Base-by-base conservation (phyloP, 2,888 invertebrate genomes). In the Callimorpha dominula region DNA sequence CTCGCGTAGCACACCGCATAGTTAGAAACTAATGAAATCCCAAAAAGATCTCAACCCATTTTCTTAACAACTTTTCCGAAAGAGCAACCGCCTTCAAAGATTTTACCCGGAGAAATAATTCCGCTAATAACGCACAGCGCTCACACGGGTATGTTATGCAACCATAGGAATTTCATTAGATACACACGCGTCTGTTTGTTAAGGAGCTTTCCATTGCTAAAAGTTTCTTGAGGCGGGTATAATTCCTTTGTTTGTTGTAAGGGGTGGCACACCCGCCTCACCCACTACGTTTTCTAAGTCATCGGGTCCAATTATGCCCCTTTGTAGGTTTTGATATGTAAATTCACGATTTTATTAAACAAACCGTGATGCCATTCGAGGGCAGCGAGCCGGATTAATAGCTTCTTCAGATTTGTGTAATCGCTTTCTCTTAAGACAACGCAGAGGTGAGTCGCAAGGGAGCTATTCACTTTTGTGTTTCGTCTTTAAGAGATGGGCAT, bases 261-360 rank as follows among this genome's bases (percentile, higher is more conserved):
- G 92, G 93, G 94, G 93, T 91, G 92, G 92, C 88, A 84, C 89
- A 82, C 92, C 92, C 90, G 86, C 87, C 87, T 91, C 94, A 89
- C 94, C 95, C 94, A 90, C 94, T 93, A 94, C 94, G 95, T 95
- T 95, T 95, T 95, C 95, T 95, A 95, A 95, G 95, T 95, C 95
- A 95, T 95, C 95, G 95, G 94, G 93, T 95, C 95, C 95, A 95
- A 95, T 95, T 95, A 95, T 95, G 95, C 95, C 94, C 95, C 95
- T 95, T 95, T 95, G 95, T 95, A 95, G 95, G 95, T 95, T 95
- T 95, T 95, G 95, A 95, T 95, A 95, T 95, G 95, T 95, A 95
- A 95, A 95, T 95, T 94, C 95, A 91, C 93, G 93, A 95, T 95
- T 95, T 95, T 95, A 95, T 95, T 95, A 95, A 95, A 95, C 95